Evolutionary conservation across 2,888 invertebrate species (phyloP), one percentile per base, ranked within the genome.

Genomic region (Melanotus villosus): DNA sequence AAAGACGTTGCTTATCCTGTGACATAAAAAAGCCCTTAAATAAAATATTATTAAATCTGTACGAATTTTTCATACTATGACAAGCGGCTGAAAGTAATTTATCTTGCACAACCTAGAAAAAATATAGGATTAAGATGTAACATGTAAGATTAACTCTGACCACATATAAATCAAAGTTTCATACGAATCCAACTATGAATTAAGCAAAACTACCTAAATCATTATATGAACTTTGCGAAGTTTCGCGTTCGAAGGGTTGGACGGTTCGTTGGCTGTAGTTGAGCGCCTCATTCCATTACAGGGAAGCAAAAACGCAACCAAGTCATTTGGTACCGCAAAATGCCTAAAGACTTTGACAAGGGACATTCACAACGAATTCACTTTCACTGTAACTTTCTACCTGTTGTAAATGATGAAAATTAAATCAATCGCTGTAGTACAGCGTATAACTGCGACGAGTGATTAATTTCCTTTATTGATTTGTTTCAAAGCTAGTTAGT

Each of bases 301-400:
- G 45, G 19, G 18, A 21, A 52, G 62, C 52, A 63, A 63, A 63
- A 63, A 63, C 62, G 26, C 50, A 63, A 52, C 36, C 62, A 38
- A 63, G 52, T 63, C 62, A 63, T 63, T 63, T 63, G 38, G 52
- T 14, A 23, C 62, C 62, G 52, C 62, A 63, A 63, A 63, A 63
- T 63, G 62, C 52, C 62, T 52, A 52, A 63, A 60, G 60, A 60
- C 47, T 60, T 60, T 60, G 60, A 60, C 60, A 50, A 32, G 50
- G 60, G 60, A 60, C 60, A 19, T 60, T 50, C 47, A 47, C 47
- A 32, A 60, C 32, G 34, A 60, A 47, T 47, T 34, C 32, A 47
- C 45, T 60, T 50, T 47, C 32, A 12, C 14, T 21, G 23, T 21
- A 12, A 26, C 16, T 43, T 10, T 23, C 43, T 45, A 59, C 58